Evolutionary conservation across 1,140 invertebrate genomes (phyloP).

Genomic region (Heliconius hewitsoni): DNA sequence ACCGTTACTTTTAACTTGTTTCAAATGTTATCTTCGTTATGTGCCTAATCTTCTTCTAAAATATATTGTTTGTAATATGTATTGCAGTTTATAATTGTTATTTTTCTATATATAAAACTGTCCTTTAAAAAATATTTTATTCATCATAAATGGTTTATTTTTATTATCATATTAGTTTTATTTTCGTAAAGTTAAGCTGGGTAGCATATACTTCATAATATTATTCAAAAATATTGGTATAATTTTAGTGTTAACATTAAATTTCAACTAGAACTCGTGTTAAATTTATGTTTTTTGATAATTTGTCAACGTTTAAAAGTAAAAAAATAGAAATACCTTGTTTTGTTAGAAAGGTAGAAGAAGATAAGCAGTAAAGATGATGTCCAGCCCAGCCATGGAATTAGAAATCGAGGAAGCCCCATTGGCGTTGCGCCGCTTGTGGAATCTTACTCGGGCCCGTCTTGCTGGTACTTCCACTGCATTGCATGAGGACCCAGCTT

Average conservation of each 20-base stretch:
- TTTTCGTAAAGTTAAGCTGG: too few relatives aligned
- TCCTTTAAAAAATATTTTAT: too few relatives aligned
- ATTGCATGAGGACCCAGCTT: conserved; percentile 59
- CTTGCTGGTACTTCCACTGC: conserved; percentile 71
- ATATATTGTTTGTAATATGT: background rate
- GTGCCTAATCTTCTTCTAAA: background rate
- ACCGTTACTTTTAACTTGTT: background rate
- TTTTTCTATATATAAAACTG: background rate
- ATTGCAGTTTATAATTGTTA: background rate
- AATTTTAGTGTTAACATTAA: background rate
- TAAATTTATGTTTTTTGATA: too few relatives aligned
- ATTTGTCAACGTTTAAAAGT: too few relatives aligned
- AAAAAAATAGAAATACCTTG: background rate
- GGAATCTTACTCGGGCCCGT: conserved; percentile 76
- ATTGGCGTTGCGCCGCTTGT: conserved; percentile 73
- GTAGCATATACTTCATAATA: too few relatives aligned
- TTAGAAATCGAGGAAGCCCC: conserved; percentile 72
- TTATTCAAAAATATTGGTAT: too few relatives aligned
- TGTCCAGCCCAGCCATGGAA: conserved; percentile 72
- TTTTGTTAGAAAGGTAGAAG: background rate
- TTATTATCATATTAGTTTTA: too few relatives aligned
- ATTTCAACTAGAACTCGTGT: background rate
- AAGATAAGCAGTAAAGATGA: conserved; percentile 56
- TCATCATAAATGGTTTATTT: too few relatives aligned
- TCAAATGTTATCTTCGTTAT: background rate